Conservation (phyloP, 2,113 vertebrate species). For the Pyrgilauda ruficollis region DNA sequence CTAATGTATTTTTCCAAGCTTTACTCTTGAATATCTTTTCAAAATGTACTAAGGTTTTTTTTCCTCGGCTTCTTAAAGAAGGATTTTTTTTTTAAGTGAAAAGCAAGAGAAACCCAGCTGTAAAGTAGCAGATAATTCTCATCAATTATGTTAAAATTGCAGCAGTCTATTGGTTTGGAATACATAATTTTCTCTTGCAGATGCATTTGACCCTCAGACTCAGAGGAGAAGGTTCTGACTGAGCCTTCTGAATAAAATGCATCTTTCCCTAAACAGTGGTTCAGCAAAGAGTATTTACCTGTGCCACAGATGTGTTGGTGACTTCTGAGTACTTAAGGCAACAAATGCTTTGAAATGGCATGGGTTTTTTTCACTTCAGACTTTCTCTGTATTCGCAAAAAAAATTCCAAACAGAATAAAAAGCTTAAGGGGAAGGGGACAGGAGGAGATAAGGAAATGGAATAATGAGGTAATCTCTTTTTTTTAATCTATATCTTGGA, state of each 20-base stretch:
- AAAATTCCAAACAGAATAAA: neutral
- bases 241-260: neutral
- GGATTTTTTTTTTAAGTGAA: constrained; percentile 12
- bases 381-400: neutral
- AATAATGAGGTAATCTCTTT: neutral
- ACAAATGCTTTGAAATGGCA: neutral
- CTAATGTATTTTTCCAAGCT: neutral
- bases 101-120: neutral
- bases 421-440: neutral
- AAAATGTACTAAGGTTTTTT: neutral
- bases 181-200: neutral
- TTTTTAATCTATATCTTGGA: neutral
- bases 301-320: neutral
- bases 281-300: constrained; percentile 12
- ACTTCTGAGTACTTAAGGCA: constrained; percentile 9
- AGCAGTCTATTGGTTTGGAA: neutral
- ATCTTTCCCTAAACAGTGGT: neutral
- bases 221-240: neutral
- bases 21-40: neutral
- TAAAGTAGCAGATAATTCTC: constrained; percentile 36
- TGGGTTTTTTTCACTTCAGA: neutral
- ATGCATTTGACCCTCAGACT: neutral
- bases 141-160: constrained; percentile 2
- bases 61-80: neutral
- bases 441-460: neutral